A percentile compares a stretch with the other conserved stretches of the same genome.
phyloP scores from a whole-genome alignment of 2,797 vertebrate species.

The Sebastes goodei region DNA sequence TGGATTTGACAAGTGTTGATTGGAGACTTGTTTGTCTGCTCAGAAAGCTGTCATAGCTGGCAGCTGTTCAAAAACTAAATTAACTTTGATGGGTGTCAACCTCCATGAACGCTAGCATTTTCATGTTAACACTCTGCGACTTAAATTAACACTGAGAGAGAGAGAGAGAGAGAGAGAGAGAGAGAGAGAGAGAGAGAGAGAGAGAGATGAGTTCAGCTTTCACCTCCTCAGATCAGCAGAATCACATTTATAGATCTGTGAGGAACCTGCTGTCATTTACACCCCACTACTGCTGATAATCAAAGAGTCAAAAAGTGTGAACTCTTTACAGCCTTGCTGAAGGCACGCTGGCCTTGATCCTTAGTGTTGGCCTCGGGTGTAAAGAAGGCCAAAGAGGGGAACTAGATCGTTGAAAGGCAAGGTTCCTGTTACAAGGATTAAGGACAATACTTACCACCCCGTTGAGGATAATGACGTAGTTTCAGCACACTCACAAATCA shows the following conservation, averaged over 20 bases:
- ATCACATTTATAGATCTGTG: background rate
- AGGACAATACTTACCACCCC: constrained; percentile 8
- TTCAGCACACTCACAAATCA: constrained; percentile 9
- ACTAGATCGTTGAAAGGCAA: constrained; percentile 6
- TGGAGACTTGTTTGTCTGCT: constrained; percentile 15
- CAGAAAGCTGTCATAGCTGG: constrained; percentile 13
- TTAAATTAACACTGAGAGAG: background rate
- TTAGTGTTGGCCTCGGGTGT: background rate
- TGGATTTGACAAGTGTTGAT: constrained; percentile 11
- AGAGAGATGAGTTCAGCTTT: background rate
- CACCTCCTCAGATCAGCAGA: background rate
- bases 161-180: background rate
- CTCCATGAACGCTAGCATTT: background rate
- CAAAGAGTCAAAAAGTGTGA: background rate
- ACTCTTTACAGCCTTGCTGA: background rate
- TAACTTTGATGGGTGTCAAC: constrained; percentile 8
- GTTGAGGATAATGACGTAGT: constrained; percentile 28
- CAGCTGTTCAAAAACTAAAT: constrained; percentile 28
- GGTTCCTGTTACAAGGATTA: constrained; percentile 29
- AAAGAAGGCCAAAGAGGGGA: background rate
- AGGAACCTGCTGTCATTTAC: background rate
- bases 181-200: background rate
- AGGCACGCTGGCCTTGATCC: constrained; percentile 13
- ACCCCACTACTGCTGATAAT: background rate
- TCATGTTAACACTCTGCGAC: background rate